A percentile compares a stretch with the other conserved stretches of the same genome.
Evolutionary conservation across 1,140 invertebrate species (phyloP).

Genomic region (Apis cerana): DNA sequence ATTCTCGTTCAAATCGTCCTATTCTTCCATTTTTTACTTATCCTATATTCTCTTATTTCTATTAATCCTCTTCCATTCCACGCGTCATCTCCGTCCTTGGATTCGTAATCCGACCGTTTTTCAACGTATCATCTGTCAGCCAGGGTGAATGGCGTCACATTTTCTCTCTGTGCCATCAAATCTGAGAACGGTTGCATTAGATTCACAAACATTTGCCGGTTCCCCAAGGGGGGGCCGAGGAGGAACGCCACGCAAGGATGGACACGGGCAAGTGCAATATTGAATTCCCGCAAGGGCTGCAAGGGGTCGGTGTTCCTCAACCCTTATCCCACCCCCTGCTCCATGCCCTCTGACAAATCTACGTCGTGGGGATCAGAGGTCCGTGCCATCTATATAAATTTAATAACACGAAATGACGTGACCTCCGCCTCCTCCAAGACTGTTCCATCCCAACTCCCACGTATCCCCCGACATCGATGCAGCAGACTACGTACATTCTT

Average conservation of each 20-base stretch:
- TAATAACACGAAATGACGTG: slow-evolving; percentile 71
- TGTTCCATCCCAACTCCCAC: neutral
- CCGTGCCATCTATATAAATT: slow-evolving; percentile 69
- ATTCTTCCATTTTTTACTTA: too few species aligned
- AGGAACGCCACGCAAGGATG: slow-evolving; percentile 33
- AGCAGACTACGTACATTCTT: slow-evolving; percentile 41
- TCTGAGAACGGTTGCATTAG: slow-evolving; percentile 65
- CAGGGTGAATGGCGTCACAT: slow-evolving; percentile 25
- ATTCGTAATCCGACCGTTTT: slow-evolving; percentile 28
- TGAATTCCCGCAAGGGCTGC: slow-evolving; percentile 68
- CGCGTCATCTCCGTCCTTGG: neutral
- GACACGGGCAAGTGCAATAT: slow-evolving; percentile 67
- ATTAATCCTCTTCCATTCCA: neutral
- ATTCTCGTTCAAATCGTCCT: too few species aligned
- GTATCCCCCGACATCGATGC: slow-evolving; percentile 51
- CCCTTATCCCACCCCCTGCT: neutral
- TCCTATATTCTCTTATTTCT: neutral
- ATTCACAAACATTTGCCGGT: slow-evolving; percentile 67
- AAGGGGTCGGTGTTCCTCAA: slow-evolving; percentile 39
- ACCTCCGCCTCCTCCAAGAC: slow-evolving; percentile 51
- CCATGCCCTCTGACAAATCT: slow-evolving; percentile 64
- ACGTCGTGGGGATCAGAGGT: slow-evolving; percentile 63
- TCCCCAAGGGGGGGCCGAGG: slow-evolving; percentile 53
- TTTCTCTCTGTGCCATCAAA: slow-evolving; percentile 60
- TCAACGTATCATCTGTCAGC: slow-evolving; percentile 35